phyloP scores from a whole-genome alignment of 2,888 invertebrate species.

The Drosophila seclusa region DNA sequence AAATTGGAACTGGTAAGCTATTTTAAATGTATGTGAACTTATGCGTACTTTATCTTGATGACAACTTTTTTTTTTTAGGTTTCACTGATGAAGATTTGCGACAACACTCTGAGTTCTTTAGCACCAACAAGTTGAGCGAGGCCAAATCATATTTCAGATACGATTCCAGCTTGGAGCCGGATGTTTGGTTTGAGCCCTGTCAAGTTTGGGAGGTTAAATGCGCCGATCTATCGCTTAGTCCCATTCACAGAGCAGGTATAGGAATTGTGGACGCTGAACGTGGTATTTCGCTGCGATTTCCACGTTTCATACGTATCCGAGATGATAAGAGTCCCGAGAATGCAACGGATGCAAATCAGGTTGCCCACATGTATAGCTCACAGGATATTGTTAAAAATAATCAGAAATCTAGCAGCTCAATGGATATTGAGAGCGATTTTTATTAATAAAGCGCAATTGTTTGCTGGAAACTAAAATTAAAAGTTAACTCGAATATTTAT shows the following conservation, averaged over 20 bases:
- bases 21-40: not conserved
- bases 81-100: slow-evolving; percentile 96
- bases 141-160: slow-evolving; percentile 93
- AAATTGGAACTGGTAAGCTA: slow-evolving; percentile 87
- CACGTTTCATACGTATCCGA: slow-evolving; percentile 93
- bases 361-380: slow-evolving; percentile 94
- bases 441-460: slow-evolving; percentile 64
- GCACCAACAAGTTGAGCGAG: slow-evolving; percentile 89
- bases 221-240: slow-evolving; percentile 98
- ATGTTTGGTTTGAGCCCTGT: slow-evolving; percentile 95
- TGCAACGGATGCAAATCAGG: slow-evolving; percentile 95
- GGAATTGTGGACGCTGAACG: slow-evolving; percentile 95
- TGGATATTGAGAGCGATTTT: slow-evolving; percentile 82
- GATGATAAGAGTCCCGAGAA: slow-evolving; percentile 97
- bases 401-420: slow-evolving; percentile 50
- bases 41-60: not conserved
- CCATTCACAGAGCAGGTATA: slow-evolving; percentile 94
- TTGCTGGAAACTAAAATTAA: not conserved
- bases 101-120: slow-evolving; percentile 90
- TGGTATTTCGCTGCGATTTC: slow-evolving; percentile 98
- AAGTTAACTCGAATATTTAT: slow-evolving; percentile 28
- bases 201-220: slow-evolving; percentile 98
- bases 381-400: slow-evolving; percentile 96
- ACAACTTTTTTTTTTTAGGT: slow-evolving; percentile 87
- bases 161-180: slow-evolving; percentile 90